phyloP scores from a whole-genome alignment of 2,797 vertebrate genomes.

The Heteromormyrus szaboi region DNA sequence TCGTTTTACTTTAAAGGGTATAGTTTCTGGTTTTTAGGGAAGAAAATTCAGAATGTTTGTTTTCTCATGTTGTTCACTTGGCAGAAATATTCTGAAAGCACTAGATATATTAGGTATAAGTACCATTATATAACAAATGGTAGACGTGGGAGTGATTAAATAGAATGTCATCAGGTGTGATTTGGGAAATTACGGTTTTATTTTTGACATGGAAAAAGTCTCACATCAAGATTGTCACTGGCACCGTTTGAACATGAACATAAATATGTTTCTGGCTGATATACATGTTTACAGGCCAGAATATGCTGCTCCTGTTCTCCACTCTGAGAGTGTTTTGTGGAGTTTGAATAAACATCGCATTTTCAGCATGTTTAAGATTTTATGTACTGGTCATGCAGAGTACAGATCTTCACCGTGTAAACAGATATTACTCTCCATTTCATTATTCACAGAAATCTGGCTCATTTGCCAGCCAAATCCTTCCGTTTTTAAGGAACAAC shows the following conservation, averaged over 20 bases:
- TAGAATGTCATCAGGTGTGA: conserved; percentile 4
- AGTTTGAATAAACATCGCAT: not conserved
- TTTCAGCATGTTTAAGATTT: not conserved
- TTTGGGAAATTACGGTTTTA: not conserved
- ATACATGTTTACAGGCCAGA: not conserved
- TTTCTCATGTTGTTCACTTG: not conserved
- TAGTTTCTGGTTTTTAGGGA: not conserved
- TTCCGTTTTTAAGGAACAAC: not conserved
- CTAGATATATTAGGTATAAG: conserved; percentile 3
- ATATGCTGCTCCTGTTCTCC: not conserved
- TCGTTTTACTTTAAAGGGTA: not conserved
- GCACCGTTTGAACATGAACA: not conserved
- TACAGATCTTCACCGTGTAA: not conserved
- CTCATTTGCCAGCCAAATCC: not conserved
- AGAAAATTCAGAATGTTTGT: not conserved
- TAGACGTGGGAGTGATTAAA: conserved; percentile 15
- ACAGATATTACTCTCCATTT: not conserved
- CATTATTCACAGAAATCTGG: not conserved
- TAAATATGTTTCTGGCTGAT: not conserved
- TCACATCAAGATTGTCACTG: not conserved
- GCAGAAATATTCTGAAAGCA: not conserved
- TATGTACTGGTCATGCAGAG: not conserved
- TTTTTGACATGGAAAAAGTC: conserved; percentile 6
- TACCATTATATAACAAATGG: conserved; percentile 1
- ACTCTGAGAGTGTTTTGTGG: not conserved